Evolutionary conservation across 2,888 invertebrate species (phyloP), one percentile per base, ranked within the genome.

Genomic region (Yponomeuta evonymella): DNA sequence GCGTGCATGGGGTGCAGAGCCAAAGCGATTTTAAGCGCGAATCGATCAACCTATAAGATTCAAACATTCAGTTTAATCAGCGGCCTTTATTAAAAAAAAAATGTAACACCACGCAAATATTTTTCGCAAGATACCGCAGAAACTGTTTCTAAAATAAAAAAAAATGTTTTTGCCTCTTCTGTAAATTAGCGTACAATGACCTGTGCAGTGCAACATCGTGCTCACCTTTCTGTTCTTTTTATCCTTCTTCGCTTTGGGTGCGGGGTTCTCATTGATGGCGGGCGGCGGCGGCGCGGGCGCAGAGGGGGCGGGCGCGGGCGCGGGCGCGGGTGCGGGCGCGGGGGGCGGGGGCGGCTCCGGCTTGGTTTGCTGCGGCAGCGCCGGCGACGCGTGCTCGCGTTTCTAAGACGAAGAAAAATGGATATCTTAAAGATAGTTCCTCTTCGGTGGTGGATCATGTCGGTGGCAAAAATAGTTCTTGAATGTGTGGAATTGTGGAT

Each of bases 221-320:
- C 62, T 58, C 77, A 90, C 91, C 86, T 91, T 91, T 66, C 91
- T 79, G 72, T 88, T 90, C 75, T 91, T 91, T 78, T 90, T 90
- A 77, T 91, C 91, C 74, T 91, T 91, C 79, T 91, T 91, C 62
- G 80, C 79, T 71, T 90, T 90, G 63, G 85, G 79, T n/a, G 71
- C 74, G 1, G 72, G 71, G 0, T 78, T 78, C 1, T 78, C 12
- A 62, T n/a, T 15, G 76, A 75, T 36, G 78, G 75, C 65, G 12
- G 73, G 65, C 23, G 71, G 71, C 3, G 72, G 70, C 9, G 71
- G 51, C 58, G 67, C 71, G 12, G 72, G 58, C 33, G 67, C 63
- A 23, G 73, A 78, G 71, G 70, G 76, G 72, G 84, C 74, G 75
- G 74, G 75, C 83, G 76, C 75, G 36, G 78, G 75, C 51, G n/a